Percentiles rank a stretch among this genome's conserved stretches.
Conservation (phyloP, 1,140 invertebrate species). For the Drosophila malerkotliana region DNA sequence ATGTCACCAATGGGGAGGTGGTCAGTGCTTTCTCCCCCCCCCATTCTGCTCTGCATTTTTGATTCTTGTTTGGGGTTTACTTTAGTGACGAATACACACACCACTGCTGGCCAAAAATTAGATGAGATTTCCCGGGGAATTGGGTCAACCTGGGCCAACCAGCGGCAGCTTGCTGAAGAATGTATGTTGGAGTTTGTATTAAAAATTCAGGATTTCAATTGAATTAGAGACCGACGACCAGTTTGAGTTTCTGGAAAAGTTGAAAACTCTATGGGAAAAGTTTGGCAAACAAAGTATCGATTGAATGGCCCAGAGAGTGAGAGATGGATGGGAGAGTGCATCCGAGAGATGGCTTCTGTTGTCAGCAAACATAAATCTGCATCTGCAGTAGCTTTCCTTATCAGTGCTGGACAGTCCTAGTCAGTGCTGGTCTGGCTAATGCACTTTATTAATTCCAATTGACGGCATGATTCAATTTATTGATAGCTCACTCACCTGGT, state of each 20-base stretch:
- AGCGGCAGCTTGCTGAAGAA: slow-evolving; percentile 24
- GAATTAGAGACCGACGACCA: slow-evolving; percentile 33
- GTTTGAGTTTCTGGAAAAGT: too few relatives aligned
- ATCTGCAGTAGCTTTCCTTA: too few relatives aligned
- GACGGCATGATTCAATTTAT: slow-evolving; percentile 65
- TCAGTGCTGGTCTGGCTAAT: background rate
- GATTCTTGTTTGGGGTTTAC: slow-evolving; percentile 1
- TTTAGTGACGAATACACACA: slow-evolving; percentile 24
- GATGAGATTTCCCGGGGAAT: slow-evolving; percentile 54
- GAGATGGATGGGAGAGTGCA: too few relatives aligned
- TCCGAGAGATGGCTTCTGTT: too few relatives aligned
- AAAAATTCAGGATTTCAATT: slow-evolving; percentile 39
- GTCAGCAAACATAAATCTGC: too few relatives aligned
- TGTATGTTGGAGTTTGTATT: slow-evolving; percentile 15
- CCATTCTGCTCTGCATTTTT: slow-evolving; percentile 54
- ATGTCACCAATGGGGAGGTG: slow-evolving; percentile 45
- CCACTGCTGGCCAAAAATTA: slow-evolving; percentile 19
- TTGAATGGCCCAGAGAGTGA: background rate
- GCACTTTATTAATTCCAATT: slow-evolving; percentile 39
- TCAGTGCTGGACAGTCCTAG: too few relatives aligned
- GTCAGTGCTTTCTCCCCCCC: background rate
- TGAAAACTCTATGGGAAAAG: background rate
- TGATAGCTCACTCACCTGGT: slow-evolving; percentile 43
- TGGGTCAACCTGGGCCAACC: slow-evolving; percentile 47
- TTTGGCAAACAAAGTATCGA: background rate